These are phyloP conservation scores for Onychostoma macrolepis DNA, from an alignment of 2,113 vertebrate species.

Conservation along the genomic window DNA sequence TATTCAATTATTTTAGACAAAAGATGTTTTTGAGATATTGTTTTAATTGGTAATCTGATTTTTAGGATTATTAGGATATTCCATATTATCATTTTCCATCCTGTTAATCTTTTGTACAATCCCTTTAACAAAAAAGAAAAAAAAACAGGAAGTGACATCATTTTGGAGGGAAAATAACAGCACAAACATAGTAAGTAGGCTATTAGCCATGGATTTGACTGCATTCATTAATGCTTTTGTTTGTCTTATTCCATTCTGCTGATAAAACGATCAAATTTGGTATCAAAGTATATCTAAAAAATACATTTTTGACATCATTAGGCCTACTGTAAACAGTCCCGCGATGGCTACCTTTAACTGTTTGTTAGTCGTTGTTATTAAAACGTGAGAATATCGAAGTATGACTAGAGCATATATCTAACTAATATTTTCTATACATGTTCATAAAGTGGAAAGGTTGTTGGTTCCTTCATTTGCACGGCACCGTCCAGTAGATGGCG, in stretches of 20 bases:
- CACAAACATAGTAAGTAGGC: background rate
- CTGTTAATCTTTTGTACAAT: background rate
- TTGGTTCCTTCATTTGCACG: background rate
- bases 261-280: background rate
- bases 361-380: background rate
- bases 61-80: background rate
- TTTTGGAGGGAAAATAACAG: background rate
- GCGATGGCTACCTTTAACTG: background rate
- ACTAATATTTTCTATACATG: background rate
- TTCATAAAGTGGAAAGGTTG: background rate
- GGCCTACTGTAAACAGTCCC: background rate
- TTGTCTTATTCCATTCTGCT: background rate
- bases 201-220: background rate
- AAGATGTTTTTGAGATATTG: background rate
- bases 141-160: background rate
- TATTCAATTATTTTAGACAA: background rate
- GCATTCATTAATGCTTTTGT: background rate
- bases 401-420: background rate
- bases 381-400: background rate
- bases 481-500: slow-evolving; percentile 9
- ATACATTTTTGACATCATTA: background rate
- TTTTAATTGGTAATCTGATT: background rate
- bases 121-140: background rate
- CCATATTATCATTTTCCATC: background rate
- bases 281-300: background rate